Conservation (phyloP, 1,140 invertebrate genomes). For the Sminthurinus signatus region DNA sequence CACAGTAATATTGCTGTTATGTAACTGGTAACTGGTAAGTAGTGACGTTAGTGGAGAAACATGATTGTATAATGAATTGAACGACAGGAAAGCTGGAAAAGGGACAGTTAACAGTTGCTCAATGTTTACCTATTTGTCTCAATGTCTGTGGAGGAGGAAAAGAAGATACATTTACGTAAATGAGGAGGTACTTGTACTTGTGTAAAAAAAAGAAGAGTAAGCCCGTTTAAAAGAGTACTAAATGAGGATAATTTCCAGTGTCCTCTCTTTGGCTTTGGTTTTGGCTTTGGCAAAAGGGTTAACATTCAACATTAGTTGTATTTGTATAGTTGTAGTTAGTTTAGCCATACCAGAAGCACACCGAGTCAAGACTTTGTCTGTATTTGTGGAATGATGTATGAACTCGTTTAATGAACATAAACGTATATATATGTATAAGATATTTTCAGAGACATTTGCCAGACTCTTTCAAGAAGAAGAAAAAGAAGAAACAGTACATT, state of each 20-base stretch:
- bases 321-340: too few relatives aligned
- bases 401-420: neutral
- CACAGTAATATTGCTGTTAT: too few relatives aligned
- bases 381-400: neutral
- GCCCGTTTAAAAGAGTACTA: slow-evolving; percentile 22
- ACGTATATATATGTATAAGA: neutral
- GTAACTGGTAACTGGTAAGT: too few relatives aligned
- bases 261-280: slow-evolving; percentile 19
- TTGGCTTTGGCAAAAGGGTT: slow-evolving; percentile 19
- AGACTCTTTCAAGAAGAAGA: slow-evolving; percentile 1
- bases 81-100: neutral
- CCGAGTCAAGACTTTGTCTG: neutral
- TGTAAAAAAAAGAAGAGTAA: neutral
- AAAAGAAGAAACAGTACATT: neutral
- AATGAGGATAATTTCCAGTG: slow-evolving; percentile 28
- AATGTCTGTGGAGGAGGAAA: slow-evolving; percentile 8
- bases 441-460: slow-evolving; percentile 10
- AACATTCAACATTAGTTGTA: neutral
- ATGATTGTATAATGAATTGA: neutral
- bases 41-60: too few relatives aligned
- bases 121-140: slow-evolving; percentile 4
- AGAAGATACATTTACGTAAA: neutral
- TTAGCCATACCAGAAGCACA: too few relatives aligned
- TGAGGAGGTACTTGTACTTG: slow-evolving; percentile 3
- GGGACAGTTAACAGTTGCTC: neutral